A percentile compares a stretch with the other conserved stretches of the same genome.
Conservation (phyloP, 1,140 invertebrate species). For the Muscidifurax raptorellus region DNA sequence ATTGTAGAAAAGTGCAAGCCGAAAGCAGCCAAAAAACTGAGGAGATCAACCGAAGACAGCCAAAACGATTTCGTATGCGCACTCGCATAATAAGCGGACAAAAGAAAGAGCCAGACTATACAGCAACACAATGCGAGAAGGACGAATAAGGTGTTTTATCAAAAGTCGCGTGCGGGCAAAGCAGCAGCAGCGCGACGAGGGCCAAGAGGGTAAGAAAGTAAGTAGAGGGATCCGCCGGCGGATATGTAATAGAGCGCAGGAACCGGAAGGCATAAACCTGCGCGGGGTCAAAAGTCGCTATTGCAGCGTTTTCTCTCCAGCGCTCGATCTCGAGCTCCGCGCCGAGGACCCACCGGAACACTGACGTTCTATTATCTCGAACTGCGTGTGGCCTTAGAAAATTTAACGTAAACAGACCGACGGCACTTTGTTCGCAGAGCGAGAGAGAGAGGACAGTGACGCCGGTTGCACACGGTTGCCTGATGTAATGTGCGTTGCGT, state of each 20-base stretch:
- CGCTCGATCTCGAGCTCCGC: neutral
- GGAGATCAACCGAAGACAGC: too few relatives aligned
- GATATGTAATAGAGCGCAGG: conserved; percentile 51
- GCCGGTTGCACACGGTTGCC: neutral
- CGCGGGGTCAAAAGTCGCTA: conserved; percentile 47
- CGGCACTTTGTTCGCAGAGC: conserved; percentile 3
- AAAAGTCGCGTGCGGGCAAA: conserved; percentile 14
- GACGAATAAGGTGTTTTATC: conserved; percentile 68
- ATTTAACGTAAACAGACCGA: conserved; percentile 13
- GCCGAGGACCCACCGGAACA: conserved; percentile 9
- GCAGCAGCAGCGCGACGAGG: conserved; percentile 48
- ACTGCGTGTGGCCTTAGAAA: conserved; percentile 7
- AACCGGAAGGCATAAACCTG: conserved; percentile 72
- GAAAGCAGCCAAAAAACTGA: too few relatives aligned
- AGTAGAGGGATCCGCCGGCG: neutral
- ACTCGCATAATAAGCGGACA: neutral
- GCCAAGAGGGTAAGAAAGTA: neutral
- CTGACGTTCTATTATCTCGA: conserved; percentile 42
- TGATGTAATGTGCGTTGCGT: neutral
- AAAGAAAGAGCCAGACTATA: neutral
- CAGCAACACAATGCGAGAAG: neutral
- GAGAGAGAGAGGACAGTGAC: neutral
- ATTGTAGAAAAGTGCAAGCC: too few relatives aligned
- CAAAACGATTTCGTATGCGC: neutral
- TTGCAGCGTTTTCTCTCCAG: neutral